These are phyloP conservation scores for Poeciliopsis prolifica DNA, from an alignment of 2,113 vertebrate genomes.

Conservation along the genomic window DNA sequence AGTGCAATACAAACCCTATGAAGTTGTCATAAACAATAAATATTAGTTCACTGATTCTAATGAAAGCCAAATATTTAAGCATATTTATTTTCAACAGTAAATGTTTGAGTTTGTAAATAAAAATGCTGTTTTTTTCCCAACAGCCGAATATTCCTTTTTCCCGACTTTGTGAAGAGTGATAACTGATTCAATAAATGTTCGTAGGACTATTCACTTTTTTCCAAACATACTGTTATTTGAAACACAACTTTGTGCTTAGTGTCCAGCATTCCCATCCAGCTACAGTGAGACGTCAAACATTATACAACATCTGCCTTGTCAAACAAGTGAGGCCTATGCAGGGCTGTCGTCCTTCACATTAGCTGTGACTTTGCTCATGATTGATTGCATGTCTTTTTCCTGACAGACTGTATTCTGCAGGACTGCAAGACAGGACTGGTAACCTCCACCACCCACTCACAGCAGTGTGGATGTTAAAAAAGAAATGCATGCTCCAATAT, in stretches of 20 bases:
- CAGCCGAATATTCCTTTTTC: too few species aligned
- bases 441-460: background rate
- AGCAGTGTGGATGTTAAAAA: conserved; percentile 26
- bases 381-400: conserved; percentile 72
- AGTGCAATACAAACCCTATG: too few species aligned
- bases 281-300: conserved; percentile 35
- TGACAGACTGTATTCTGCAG: conserved; percentile 68
- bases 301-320: conserved; percentile 60
- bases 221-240: too few species aligned
- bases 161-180: too few species aligned
- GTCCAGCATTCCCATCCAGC: conserved; percentile 70
- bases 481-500: conserved; percentile 15
- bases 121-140: too few species aligned
- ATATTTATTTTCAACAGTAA: too few species aligned
- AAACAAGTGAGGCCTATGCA: conserved; percentile 33
- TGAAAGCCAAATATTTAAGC: too few species aligned
- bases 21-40: too few species aligned
- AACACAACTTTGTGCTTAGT: conserved; percentile 45
- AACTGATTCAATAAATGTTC: too few species aligned
- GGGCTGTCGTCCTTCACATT: conserved; percentile 69
- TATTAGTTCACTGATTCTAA: too few species aligned
- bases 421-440: conserved; percentile 26
- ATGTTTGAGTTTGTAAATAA: too few species aligned
- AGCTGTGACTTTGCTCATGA: conserved; percentile 73
- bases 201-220: too few species aligned